Percentiles rank a stretch among this genome's conserved stretches.
Conservation (phyloP, 2,888 invertebrate species). For the Caenorhabditis doughertyi region DNA sequence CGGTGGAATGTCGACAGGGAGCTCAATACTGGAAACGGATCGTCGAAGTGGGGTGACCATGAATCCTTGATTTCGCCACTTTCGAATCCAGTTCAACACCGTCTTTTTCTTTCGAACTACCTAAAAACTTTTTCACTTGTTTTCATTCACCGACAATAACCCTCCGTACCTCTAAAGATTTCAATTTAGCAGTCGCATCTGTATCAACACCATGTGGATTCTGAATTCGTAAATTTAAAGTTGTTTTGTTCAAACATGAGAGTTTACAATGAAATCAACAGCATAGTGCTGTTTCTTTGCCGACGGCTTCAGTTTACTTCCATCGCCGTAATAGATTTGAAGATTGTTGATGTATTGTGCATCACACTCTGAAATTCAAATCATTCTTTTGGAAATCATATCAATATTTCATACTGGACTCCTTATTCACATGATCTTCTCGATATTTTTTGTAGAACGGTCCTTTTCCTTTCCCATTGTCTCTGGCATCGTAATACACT, state of each 20-base stretch:
- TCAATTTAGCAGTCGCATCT: not conserved
- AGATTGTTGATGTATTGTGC: constrained; percentile 49
- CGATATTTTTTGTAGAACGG: constrained; percentile 23
- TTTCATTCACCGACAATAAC: too few species aligned
- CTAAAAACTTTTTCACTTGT: not conserved
- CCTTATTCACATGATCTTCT: constrained; percentile 1
- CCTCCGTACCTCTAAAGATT: not conserved
- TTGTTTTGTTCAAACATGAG: not conserved
- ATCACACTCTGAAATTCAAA: constrained; percentile 24
- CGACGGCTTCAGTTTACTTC: constrained; percentile 12
- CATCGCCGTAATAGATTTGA: constrained; percentile 33
- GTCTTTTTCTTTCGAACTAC: not conserved
- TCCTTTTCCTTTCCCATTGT: not conserved
- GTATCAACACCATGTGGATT: not conserved
- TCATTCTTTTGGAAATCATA: not conserved
- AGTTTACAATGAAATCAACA: constrained; percentile 27
- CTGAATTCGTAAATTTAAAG: not conserved
- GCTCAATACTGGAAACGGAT: constrained; percentile 1
- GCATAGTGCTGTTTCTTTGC: constrained; percentile 27
- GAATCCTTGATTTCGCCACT: not conserved
- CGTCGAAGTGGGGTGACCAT: not conserved
- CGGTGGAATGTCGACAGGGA: not conserved
- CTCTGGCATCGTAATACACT: not conserved
- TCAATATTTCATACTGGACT: not conserved
- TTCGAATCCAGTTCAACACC: constrained; percentile 13